These are phyloP conservation scores for Zosterops lateralis DNA, from an alignment of 2,113 vertebrate species.

Conservation along the genomic window DNA sequence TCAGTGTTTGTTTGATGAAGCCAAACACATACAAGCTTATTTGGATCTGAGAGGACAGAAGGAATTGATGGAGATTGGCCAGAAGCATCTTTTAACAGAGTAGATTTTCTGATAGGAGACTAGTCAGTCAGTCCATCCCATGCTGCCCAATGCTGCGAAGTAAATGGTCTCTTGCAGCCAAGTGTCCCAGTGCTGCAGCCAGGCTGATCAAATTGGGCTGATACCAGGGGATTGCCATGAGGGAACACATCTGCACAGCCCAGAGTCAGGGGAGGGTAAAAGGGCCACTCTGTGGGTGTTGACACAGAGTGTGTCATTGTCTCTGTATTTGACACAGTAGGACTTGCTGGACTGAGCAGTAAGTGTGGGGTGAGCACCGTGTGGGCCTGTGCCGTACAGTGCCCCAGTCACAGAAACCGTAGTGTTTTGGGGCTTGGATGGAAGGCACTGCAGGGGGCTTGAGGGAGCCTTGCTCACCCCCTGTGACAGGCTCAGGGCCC, in stretches of 20 bases:
- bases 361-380: background rate
- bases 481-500: background rate
- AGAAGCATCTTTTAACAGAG: background rate
- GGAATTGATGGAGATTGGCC: background rate
- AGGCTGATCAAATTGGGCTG: background rate
- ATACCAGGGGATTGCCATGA: background rate
- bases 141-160: background rate
- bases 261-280: background rate
- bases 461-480: background rate
- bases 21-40: background rate
- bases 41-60: background rate
- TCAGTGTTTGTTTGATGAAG: background rate
- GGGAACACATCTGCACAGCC: background rate
- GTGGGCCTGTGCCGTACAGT: background rate
- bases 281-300: background rate
- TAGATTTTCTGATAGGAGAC: background rate
- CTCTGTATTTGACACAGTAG: background rate
- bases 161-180: background rate
- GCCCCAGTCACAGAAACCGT: background rate
- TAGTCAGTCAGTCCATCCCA: background rate
- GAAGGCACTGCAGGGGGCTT: background rate
- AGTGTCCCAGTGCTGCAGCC: background rate
- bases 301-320: too few relatives aligned
- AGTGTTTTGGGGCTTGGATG: background rate
- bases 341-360: background rate